These are phyloP conservation scores for Porites australiensis DNA, from an alignment of 64 coral and sea anemone genomes.

Conservation along the genomic window DNA sequence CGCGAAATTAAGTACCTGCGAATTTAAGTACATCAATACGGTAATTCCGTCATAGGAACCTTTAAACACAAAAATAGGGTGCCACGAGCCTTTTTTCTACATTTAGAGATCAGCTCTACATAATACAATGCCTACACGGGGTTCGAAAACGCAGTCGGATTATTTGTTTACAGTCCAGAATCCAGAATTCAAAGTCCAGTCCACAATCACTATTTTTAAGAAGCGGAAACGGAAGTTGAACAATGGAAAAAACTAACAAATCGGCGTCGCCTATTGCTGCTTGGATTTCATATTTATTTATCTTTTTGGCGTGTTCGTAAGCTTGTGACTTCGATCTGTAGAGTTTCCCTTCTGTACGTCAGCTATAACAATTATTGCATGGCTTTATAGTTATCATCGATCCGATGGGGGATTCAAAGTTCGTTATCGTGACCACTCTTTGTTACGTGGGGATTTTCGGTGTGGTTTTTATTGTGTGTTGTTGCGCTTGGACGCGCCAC, in stretches of 20 bases:
- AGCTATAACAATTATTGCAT: not conserved
- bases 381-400: not conserved
- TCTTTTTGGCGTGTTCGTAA: not conserved
- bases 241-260: not conserved
- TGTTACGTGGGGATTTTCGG: slow-evolving; percentile 84
- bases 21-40: too few relatives aligned
- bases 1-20: too few relatives aligned
- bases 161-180: too few relatives aligned
- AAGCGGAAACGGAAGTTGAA: not conserved
- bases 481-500: slow-evolving; percentile 88
- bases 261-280: not conserved
- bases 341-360: not conserved
- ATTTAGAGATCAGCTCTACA: too few relatives aligned
- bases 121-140: too few relatives aligned
- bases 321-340: not conserved
- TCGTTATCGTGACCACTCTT: slow-evolving; percentile 82
- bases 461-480: slow-evolving; percentile 85
- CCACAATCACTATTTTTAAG: not conserved
- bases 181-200: too few relatives aligned
- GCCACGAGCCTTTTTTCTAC: too few relatives aligned
- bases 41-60: too few relatives aligned
- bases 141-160: too few relatives aligned
- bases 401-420: slow-evolving; percentile 78
- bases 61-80: too few relatives aligned
- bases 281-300: not conserved